A percentile compares a stretch with the other conserved stretches of the same genome.
These are phyloP conservation scores for Mesocricetus auratus DNA, from an alignment of 2,113 vertebrate genomes.

Conservation along the genomic window DNA sequence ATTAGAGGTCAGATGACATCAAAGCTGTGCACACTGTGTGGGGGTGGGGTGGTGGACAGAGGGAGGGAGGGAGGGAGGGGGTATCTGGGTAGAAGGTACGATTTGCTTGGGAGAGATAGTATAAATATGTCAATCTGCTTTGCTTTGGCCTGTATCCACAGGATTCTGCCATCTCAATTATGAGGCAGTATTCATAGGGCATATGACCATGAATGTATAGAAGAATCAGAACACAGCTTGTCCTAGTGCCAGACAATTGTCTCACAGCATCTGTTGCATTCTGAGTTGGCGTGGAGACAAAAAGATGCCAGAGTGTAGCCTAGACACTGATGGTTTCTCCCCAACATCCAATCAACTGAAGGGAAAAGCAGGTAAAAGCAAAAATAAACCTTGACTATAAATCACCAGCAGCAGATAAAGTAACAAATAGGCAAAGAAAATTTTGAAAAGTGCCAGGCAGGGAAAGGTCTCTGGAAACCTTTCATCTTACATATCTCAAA, in stretches of 20 bases:
- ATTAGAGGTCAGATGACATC: background rate
- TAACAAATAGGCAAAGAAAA: background rate
- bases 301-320: background rate
- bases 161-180: background rate
- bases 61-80: background rate
- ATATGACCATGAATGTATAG: background rate
- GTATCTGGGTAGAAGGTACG: background rate
- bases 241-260: constrained; percentile 32
- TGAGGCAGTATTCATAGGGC: background rate
- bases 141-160: background rate
- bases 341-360: background rate
- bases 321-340: background rate
- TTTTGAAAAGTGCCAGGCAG: background rate
- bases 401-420: background rate
- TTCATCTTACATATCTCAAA: background rate
- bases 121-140: constrained; percentile 8
- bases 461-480: background rate
- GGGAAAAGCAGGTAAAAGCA: background rate
- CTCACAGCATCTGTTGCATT: background rate
- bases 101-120: background rate
- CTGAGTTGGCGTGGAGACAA: background rate
- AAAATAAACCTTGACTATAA: background rate
- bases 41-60: background rate
- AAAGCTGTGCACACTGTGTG: background rate
- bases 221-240: background rate